phyloP scores from a whole-genome alignment of 2,888 invertebrate genomes.

The Drosophila mettleri region DNA sequence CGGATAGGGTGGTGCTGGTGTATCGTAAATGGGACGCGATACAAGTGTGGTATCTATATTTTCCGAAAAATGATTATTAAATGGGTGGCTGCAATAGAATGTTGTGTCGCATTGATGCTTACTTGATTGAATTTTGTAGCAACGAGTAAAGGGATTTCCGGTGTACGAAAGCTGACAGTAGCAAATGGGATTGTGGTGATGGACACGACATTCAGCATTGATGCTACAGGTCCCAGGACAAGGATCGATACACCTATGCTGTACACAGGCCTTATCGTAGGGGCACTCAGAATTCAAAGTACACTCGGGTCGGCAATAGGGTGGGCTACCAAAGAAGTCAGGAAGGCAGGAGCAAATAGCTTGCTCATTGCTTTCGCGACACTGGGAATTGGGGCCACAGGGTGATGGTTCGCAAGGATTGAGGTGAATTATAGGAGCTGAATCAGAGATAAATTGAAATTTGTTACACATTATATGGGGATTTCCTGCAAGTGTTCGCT shows the following conservation, averaged over 20 bases:
- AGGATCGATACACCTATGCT: conserved; percentile 89
- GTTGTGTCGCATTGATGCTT: conserved; percentile 55
- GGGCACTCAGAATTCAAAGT: conserved; percentile 89
- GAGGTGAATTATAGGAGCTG: conserved; percentile 79
- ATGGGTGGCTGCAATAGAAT: background rate
- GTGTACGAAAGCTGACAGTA: conserved; percentile 86
- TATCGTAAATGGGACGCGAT: conserved; percentile 88
- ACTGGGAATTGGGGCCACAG: conserved; percentile 88
- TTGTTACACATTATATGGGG: conserved; percentile 13
- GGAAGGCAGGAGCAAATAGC: conserved; percentile 90
- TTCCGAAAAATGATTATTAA: conserved; percentile 28
- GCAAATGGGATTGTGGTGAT: conserved; percentile 89
- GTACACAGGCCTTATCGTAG: conserved; percentile 87
- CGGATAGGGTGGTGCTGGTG: conserved; percentile 88
- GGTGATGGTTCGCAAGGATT: conserved; percentile 88
- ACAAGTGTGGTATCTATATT: conserved; percentile 23
- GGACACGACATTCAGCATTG: conserved; percentile 88
- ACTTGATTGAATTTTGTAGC: conserved; percentile 82
- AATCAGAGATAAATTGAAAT: conserved; percentile 7
- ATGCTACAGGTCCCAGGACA: conserved; percentile 88
- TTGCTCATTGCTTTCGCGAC: conserved; percentile 86
- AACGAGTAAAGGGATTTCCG: conserved; percentile 89
- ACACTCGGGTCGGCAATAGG: conserved; percentile 92
- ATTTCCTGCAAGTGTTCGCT: conserved; percentile 74
- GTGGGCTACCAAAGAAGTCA: conserved; percentile 90